Conservation (phyloP, 2,888 invertebrate species). For the Oxystoma pomonae region DNA sequence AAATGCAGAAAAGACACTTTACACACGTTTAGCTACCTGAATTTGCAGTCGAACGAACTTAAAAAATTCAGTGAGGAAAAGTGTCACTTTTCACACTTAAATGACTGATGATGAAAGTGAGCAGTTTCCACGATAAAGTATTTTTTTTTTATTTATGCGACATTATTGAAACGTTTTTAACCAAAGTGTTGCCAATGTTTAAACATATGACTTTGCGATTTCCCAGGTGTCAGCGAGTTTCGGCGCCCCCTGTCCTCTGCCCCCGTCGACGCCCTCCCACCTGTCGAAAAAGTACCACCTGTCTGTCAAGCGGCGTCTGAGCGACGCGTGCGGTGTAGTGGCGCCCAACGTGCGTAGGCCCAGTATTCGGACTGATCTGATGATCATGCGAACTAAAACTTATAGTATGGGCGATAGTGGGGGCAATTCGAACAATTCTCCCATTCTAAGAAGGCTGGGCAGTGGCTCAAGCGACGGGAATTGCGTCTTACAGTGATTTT, state of each 20-base stretch:
- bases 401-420: constrained; percentile 42
- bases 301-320: constrained; percentile 75
- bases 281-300: constrained; percentile 71
- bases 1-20: no score
- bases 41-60: no score
- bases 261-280: constrained; percentile 61
- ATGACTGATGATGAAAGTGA: no score
- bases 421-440: constrained; percentile 12
- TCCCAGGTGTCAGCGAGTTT: constrained; percentile 63
- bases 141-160: no score
- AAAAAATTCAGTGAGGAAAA: no score
- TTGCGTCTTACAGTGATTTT: constrained; percentile 2
- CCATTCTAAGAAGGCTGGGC: constrained; percentile 3
- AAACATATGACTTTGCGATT: no score
- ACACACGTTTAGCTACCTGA: no score
- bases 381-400: constrained; percentile 83
- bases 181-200: no score
- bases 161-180: no score
- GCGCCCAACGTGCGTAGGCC: constrained; percentile 85
- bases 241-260: constrained; percentile 71
- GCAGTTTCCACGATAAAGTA: no score
- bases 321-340: constrained; percentile 85
- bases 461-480: not conserved
- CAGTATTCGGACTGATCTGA: constrained; percentile 82
- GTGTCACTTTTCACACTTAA: no score